phyloP scores from a whole-genome alignment of 2,888 invertebrate genomes.

The Lasioglossum oenotherae region DNA sequence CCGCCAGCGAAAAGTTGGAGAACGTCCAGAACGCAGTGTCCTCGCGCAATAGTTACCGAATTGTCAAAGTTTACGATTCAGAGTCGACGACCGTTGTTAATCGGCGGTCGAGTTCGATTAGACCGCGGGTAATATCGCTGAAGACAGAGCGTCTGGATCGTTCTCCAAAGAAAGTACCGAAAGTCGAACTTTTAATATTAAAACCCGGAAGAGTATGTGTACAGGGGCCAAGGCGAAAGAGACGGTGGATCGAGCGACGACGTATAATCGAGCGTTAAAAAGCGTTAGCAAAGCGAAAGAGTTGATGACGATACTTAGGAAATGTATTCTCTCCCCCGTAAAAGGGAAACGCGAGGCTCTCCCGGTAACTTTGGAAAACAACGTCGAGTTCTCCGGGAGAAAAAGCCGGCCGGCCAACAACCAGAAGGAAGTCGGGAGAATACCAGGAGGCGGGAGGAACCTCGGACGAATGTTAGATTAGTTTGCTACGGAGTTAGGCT shows the following conservation, averaged over 20 bases:
- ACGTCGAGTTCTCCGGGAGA: conserved; percentile 56
- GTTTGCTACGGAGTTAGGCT: conserved; percentile 81
- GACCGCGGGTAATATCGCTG: conserved; percentile 18
- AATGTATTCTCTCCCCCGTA: conserved; percentile 52
- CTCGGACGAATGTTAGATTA: conserved; percentile 82
- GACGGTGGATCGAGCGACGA: conserved; percentile 19
- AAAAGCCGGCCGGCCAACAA: conserved; percentile 53
- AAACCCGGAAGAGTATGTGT: conserved; percentile 28
- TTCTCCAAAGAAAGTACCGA: conserved; percentile 54
- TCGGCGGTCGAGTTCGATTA: conserved; percentile 8
- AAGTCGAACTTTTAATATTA: conserved; percentile 44
- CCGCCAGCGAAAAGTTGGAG: conserved; percentile 44
- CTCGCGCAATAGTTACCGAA: not conserved
- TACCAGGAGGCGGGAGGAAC: conserved; percentile 56
- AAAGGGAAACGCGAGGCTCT: conserved; percentile 51
- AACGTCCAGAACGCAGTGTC: conserved; percentile 46
- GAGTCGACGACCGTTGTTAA: not conserved
- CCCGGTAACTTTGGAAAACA: conserved; percentile 62
- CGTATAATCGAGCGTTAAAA: conserved; percentile 41
- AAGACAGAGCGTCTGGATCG: conserved; percentile 31
- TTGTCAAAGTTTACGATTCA: not conserved
- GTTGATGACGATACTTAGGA: conserved; percentile 63
- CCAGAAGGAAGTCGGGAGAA: conserved; percentile 51
- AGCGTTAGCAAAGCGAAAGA: conserved; percentile 40
- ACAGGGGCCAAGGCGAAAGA: not conserved